Base-by-base conservation (phyloP, 2,888 invertebrate species). In the Calephelis perditalis region DNA sequence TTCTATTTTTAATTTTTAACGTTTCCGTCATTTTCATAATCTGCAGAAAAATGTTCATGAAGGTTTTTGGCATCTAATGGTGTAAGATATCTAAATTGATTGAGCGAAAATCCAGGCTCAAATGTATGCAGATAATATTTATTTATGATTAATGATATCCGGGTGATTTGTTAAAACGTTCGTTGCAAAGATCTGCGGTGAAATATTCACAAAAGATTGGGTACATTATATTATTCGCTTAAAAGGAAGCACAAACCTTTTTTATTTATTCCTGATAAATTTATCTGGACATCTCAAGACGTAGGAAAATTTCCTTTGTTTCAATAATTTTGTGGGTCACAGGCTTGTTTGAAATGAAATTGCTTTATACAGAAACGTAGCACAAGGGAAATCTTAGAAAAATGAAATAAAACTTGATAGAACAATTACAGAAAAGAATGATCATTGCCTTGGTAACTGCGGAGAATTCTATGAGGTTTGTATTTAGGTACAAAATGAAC, bases 111-210 rank as follows among this genome's bases (percentile, higher is more conserved):
- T 54, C 35, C 36, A 54, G 36, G 7, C 54, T 54, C 2, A 36
- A 36, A 54, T 54, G 35, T 11, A 54, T 54, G n/a, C 52, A 79
- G 81, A 83, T 83, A 79, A 78, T 77, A 74, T 75, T 71, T 71
- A 76, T 79, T 68, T 75, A 78, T 84, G 86, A 87, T 86, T 85
- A 83, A 87, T 87, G 80, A 74, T 70, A 70, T 72, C 69, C 64
- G 68, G 66, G 68, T 71, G 69, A 78, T 71, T 80, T 78, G 67
- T 65, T 71, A 70, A 70, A 73, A 73, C 69, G 70, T 68, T 66
- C 69, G 68, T 74, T 69, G 71, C 75, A 74, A 75, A 74, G 76
- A 45, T 52, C 26, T 26, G 35, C 52, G 35, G 52, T 35, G 35
- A 52, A 52, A 52, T 35, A 35, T 52, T 52, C 35, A 52, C 35